phyloP scores from a whole-genome alignment of 2,888 invertebrate species.

The Drosophila mercatorum region DNA sequence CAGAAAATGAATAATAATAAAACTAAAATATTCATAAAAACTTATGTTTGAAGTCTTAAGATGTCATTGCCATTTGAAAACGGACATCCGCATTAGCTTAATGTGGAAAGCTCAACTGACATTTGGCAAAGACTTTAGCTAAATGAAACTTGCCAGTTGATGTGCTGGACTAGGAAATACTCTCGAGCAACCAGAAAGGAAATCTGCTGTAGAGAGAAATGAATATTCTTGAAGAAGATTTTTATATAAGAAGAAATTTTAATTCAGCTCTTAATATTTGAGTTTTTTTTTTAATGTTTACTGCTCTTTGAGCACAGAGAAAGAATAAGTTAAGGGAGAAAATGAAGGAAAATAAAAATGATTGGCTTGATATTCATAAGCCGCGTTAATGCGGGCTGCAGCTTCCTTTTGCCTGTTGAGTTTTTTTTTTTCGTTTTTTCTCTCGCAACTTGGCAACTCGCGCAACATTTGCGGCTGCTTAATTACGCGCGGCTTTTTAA shows the following conservation, averaged over 20 bases:
- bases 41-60: background rate
- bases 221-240: background rate
- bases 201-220: background rate
- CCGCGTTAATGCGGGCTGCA: conserved; percentile 23
- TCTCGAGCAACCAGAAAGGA: background rate
- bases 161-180: conserved; percentile 4
- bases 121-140: conserved; percentile 37
- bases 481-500: conserved; percentile 64
- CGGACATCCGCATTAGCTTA: conserved; percentile 2
- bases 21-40: background rate
- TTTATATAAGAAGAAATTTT: background rate
- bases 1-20: background rate
- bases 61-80: background rate
- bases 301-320: background rate
- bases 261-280: background rate
- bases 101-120: conserved; percentile 30
- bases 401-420: conserved; percentile 2
- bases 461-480: conserved; percentile 48
- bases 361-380: conserved; percentile 61
- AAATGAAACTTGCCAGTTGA: background rate
- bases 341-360: conserved; percentile 53
- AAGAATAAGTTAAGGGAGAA: conserved; percentile 14
- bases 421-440: background rate
- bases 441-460: conserved; percentile 44
- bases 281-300: background rate